These are phyloP conservation scores for Actinemys pallida DNA, from an alignment of 2,113 vertebrate genomes.

Conservation along the genomic window DNA sequence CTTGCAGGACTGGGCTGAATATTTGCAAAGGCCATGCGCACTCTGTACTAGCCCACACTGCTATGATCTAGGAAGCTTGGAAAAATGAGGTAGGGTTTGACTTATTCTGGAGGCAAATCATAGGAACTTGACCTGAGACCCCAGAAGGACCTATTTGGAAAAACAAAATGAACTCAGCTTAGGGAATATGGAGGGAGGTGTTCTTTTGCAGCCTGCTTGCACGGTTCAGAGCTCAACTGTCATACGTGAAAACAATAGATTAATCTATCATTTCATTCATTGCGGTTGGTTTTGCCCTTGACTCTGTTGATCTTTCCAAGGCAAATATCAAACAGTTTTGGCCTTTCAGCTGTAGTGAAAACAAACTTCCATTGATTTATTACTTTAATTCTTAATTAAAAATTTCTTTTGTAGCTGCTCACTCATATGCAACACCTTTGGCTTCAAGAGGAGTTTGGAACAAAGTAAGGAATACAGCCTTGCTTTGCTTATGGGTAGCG, in stretches of 20 bases:
- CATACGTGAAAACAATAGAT: not conserved
- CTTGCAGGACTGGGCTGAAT: not conserved
- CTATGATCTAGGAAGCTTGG: not conserved
- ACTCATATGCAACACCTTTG: conserved; percentile 31
- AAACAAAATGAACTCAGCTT: fast-evolving
- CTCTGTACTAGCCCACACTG: not conserved
- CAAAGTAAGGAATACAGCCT: not conserved
- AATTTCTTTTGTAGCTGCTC: conserved; percentile 59
- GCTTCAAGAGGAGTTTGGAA: not conserved
- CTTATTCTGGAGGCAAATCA: not conserved
- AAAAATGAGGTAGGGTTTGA: not conserved
- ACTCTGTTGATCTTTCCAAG: conserved; percentile 40
- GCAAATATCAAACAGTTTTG: conserved; percentile 29
- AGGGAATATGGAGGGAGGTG: fast-evolving
- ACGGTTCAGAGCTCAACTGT: fast-evolving
- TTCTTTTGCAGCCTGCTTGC: not conserved
- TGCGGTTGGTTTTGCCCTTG: conserved; percentile 18
- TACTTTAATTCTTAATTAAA: conserved; percentile 34
- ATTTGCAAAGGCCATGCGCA: not conserved
- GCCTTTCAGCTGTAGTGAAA: conserved; percentile 14
- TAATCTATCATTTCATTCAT: not conserved
- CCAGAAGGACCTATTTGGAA: not conserved
- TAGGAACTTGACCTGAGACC: not conserved
- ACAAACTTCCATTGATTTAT: conserved; percentile 55
- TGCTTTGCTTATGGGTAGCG: not conserved